These are phyloP conservation scores for Pseudanteris insignis DNA, from an alignment of 2,888 invertebrate genomes.

Conservation along the genomic window DNA sequence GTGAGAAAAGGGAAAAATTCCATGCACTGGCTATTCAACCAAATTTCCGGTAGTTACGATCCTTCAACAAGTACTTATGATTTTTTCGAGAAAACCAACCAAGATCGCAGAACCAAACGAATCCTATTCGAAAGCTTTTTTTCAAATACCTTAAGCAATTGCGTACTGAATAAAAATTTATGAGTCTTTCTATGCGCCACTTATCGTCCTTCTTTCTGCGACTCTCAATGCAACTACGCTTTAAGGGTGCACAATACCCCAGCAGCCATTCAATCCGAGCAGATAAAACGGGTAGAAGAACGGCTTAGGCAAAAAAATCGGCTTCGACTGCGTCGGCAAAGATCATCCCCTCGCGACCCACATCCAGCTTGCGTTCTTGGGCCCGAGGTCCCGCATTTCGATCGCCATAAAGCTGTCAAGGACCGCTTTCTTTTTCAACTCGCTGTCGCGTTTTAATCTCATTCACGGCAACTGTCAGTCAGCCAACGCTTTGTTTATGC, in stretches of 20 bases:
- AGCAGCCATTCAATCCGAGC: slow-evolving; percentile 20
- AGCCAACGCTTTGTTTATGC: slow-evolving; percentile 56
- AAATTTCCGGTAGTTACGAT: not conserved
- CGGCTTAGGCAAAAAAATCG: slow-evolving; percentile 30
- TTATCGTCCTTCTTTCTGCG: not conserved
- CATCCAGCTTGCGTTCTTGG: slow-evolving; percentile 47
- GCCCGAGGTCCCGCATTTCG: slow-evolving; percentile 55
- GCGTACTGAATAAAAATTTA: not conserved
- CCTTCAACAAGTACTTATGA: too few relatives aligned
- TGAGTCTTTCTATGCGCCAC: not conserved
- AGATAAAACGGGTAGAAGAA: slow-evolving; percentile 14
- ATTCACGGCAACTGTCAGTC: slow-evolving; percentile 56
- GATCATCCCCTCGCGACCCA: slow-evolving; percentile 50
- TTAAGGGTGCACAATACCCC: slow-evolving; percentile 30
- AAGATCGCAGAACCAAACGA: slow-evolving; percentile 4
- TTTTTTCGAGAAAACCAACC: slow-evolving; percentile 1
- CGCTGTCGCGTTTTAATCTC: slow-evolving; percentile 58
- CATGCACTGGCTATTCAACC: not conserved
- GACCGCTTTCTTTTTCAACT: slow-evolving; percentile 56
- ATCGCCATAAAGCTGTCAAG: slow-evolving; percentile 65
- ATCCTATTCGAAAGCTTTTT: not conserved
- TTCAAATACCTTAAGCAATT: slow-evolving; percentile 6
- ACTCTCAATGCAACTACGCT: slow-evolving; percentile 25
- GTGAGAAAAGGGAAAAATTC: too few relatives aligned
- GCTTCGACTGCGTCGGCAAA: slow-evolving; percentile 13